Conservation (phyloP, 2,113 vertebrate genomes). For the Larimichthys polyactis region DNA sequence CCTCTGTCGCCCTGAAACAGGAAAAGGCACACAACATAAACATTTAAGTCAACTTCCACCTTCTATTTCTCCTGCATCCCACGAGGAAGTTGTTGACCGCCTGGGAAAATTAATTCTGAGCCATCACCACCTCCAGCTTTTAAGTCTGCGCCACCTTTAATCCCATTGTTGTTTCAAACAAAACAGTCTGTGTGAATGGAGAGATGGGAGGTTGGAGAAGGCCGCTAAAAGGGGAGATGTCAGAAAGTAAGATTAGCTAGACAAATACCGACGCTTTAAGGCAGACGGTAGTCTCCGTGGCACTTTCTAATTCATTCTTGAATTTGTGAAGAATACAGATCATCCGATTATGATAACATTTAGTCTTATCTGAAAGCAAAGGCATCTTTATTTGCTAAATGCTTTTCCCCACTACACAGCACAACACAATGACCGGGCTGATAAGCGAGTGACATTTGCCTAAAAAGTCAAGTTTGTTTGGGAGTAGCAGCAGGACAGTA, state of each 20-base stretch:
- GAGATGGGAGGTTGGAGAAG: not conserved
- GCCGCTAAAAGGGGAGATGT: constrained; percentile 35
- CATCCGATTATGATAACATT: constrained; percentile 52
- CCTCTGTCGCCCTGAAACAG: constrained; percentile 84
- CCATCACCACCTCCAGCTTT: constrained; percentile 64
- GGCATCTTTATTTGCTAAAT: constrained; percentile 48
- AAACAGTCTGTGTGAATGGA: constrained; percentile 43
- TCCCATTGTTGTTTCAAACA: constrained; percentile 74
- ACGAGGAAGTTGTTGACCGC: constrained; percentile 89
- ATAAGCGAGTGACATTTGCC: constrained; percentile 24
- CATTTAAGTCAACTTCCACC: constrained; percentile 88
- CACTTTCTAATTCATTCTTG: constrained; percentile 22
- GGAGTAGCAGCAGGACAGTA: not conserved
- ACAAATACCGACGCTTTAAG: constrained; percentile 23
- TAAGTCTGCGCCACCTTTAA: constrained; percentile 64
- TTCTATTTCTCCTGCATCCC: constrained; percentile 84
- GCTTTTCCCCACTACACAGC: not conserved
- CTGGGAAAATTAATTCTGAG: constrained; percentile 89
- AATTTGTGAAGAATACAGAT: constrained; percentile 31
- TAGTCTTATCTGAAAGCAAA: constrained; percentile 29
- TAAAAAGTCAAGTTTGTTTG: not conserved
- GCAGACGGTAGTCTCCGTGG: constrained; percentile 11
- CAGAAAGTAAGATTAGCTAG: constrained; percentile 35
- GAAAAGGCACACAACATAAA: constrained; percentile 86
- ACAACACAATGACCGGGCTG: constrained; percentile 9